Evolutionary conservation across 1,140 invertebrate species (phyloP), one percentile per base, ranked within the genome.

Genomic region (Vanessa tameamea): DNA sequence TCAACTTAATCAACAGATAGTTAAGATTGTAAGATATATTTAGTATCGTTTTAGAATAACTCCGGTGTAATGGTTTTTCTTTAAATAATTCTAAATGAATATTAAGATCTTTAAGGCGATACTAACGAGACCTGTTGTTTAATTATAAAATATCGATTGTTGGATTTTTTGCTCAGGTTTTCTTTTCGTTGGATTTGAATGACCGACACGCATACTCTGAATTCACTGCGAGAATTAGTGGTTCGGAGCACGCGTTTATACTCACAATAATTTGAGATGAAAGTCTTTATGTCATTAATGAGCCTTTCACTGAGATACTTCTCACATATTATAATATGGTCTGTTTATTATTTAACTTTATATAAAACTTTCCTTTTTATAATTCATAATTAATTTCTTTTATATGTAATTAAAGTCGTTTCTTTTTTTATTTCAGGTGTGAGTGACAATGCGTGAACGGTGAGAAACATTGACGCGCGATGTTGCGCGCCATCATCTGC

Each of bases 361-460:
- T 23, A 16, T 57, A 11, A 26, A 57, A 57, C 53, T 57, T 12
- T 57, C 53, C 47, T 64, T 31, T 47, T 64, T 64, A 14, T 64
- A 43, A 5, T 7, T 20, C n/a, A 53, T 48, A 65, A 48, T 26
- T 65, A 65, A 16, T 48, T 23, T 65, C 12, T 20, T 6, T 50
- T 50, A 15, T 14, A 47, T 26, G 43, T 23, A 65, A 48, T 57
- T 57, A 57, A 57, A 23, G 20, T 26, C n/a, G 23, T 23, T 47
- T 15, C 15, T 72, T 50, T 76, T 78, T 67, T 79, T 67, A n/a
- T 83, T 90, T 69, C 88, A 91, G 90, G 87, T 88, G 82, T 70
- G 68, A 81, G 87, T 89, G 85, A 90, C 87, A 80, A 92, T 92
- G 90, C 87, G 88, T 79, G 87, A 85, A 78, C 88, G 90, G 90